Base-by-base conservation (phyloP, 2,113 vertebrate genomes). In the Cygnus atratus region DNA sequence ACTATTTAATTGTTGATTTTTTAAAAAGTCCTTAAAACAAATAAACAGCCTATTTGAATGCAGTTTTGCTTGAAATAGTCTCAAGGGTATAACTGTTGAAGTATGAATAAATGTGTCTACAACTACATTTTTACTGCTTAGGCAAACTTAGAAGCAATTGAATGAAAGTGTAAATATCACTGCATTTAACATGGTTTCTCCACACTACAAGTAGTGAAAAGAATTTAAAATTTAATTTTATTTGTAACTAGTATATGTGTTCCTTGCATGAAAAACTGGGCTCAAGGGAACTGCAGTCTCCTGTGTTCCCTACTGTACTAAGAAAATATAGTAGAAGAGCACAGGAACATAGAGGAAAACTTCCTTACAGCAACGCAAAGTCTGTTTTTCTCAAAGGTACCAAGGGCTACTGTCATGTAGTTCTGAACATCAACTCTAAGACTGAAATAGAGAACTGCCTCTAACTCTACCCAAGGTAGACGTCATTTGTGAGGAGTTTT, bases 1-100 rank as follows among this genome's bases (percentile, higher is more conserved):
- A 82, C 80, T 92, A 50, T 95, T 95, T 96, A 95, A 90, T 92
- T 94, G 92, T 82, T 93, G 48, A 78, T 79, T 87, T 93, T 90
- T 81, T 3, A 1, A 80, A 70, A 96, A 94, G 76, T 94, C 33
- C 66, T 94, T 92, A 84, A 94, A 95, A 93, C 88, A 96, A 95
- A 96, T 92, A 96, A 97, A 82, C 83, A 96, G 58, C 43, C 57
- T 66, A 90, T 96, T 93, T 94, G 77, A 94, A 96, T 94, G 96
- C 86, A 57, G 79, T 88, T 96, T 96, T 94, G 11, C 70, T 88
- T 93, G 83, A 96, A 96, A 86, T 90, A 93, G 84, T 96, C 90
- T 87, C 88, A 92, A 87, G 93, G 73, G 90, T 88, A 75, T 78
- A 91, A 68, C 80, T 86, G 83, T 90, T 96, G 92, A 96, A 93